These are phyloP conservation scores for Atherix ibis DNA, from an alignment of 2,888 invertebrate species.

Conservation along the genomic window DNA sequence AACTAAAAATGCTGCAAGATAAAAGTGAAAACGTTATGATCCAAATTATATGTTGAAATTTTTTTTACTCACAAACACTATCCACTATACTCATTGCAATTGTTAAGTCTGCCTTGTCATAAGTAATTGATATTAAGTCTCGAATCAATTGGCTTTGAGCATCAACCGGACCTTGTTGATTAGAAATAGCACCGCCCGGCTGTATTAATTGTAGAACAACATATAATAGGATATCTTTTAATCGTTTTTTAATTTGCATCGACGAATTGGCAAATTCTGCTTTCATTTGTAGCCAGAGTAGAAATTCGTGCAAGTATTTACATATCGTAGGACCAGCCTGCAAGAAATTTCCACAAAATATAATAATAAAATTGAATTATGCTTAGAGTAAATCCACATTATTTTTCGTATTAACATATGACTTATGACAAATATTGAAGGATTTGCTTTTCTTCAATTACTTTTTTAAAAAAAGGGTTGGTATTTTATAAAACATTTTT, in stretches of 20 bases:
- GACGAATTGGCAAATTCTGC: constrained; percentile 40
- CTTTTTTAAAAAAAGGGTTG: no score
- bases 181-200: constrained; percentile 46
- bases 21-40: not conserved
- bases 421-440: no score
- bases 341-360: constrained; percentile 10
- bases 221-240: constrained; percentile 42
- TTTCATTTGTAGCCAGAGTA: constrained; percentile 50
- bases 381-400: no score
- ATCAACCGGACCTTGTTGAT: constrained; percentile 53
- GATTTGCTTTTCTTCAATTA: no score
- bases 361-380: no score
- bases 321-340: constrained; percentile 65
- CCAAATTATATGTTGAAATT: constrained; percentile 1
- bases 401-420: no score
- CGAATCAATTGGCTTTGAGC: constrained; percentile 57
- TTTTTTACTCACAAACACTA: constrained; percentile 42
- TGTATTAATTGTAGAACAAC: constrained; percentile 57
- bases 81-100: constrained; percentile 59
- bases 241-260: constrained; percentile 37
- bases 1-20: constrained; percentile 33
- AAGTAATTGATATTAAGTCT: constrained; percentile 42
- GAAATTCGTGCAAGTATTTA: constrained; percentile 53
- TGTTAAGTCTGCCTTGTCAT: constrained; percentile 50
- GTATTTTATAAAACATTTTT: no score